Percentiles rank a stretch among this genome's conserved stretches.
Evolutionary conservation across 2,113 vertebrate species (phyloP).

Genomic region (Neogale vison): DNA sequence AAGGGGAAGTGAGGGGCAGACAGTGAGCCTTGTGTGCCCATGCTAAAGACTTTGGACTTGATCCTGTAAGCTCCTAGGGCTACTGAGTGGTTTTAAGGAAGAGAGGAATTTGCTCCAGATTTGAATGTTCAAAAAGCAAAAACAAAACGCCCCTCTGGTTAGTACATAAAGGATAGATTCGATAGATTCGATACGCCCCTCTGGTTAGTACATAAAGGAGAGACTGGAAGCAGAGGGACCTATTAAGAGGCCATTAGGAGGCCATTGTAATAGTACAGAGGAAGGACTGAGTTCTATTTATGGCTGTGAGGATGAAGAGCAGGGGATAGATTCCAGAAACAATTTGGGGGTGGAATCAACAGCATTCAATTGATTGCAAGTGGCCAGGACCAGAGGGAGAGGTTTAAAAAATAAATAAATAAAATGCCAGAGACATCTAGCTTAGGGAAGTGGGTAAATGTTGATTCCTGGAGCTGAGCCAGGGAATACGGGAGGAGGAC

Average conservation of each 20-base stretch:
- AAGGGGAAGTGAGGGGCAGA: neutral
- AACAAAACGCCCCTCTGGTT: neutral
- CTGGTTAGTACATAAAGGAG: slow-evolving; percentile 14
- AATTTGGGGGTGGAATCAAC: slow-evolving; percentile 41
- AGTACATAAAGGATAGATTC: neutral
- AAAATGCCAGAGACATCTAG: neutral
- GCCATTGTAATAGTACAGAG: neutral
- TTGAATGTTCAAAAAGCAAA: slow-evolving; percentile 25
- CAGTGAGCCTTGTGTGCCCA: neutral
- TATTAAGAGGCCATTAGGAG: slow-evolving; percentile 45
- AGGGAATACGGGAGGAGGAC: neutral
- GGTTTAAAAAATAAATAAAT: neutral
- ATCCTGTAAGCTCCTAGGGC: slow-evolving; percentile 11
- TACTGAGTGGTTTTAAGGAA: slow-evolving; percentile 12
- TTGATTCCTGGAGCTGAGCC: neutral
- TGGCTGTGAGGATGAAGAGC: slow-evolving; percentile 44
- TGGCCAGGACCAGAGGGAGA: neutral
- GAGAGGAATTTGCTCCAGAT: slow-evolving; percentile 45
- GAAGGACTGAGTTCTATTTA: slow-evolving; percentile 32
- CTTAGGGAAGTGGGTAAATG: slow-evolving; percentile 3
- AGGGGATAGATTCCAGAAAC: slow-evolving; percentile 39
- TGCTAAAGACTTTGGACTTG: slow-evolving; percentile 19
- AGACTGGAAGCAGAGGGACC: slow-evolving; percentile 37
- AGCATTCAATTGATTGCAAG: slow-evolving; percentile 10
- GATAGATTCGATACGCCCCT: too few relatives aligned